phyloP scores from a whole-genome alignment of 53 echinoderm and acorn worm species.

The Echinarachnius parma region DNA sequence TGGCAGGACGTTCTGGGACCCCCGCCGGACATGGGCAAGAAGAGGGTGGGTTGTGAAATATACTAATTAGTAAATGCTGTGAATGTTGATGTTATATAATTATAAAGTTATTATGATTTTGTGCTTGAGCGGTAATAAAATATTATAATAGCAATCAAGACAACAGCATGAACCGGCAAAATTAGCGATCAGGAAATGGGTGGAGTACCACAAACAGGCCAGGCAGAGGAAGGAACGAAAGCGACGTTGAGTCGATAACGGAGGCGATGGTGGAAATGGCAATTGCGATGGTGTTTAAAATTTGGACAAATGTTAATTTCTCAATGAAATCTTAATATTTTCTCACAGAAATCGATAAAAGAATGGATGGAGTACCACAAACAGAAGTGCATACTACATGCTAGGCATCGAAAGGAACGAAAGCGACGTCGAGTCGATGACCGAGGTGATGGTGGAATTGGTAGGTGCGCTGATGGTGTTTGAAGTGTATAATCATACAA shows the following conservation, averaged over 20 bases:
- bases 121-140: too few relatives aligned
- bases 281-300: conserved; percentile 61
- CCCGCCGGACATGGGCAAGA: conserved; percentile 78
- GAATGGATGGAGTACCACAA: conserved; percentile 91
- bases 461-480: too few relatives aligned
- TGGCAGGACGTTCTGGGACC: conserved; percentile 92
- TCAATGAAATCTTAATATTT: neutral
- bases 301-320: neutral
- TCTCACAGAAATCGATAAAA: conserved; percentile 51
- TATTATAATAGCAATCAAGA: too few relatives aligned
- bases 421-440: conserved; percentile 63
- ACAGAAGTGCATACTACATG: conserved; percentile 89
- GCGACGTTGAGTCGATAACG: too few relatives aligned
- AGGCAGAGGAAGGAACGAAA: too few relatives aligned
- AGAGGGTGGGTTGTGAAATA: conserved; percentile 60
- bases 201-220: too few relatives aligned
- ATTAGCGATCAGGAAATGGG: too few relatives aligned
- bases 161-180: too few relatives aligned
- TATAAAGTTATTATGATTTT: too few relatives aligned
- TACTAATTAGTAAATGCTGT: too few relatives aligned
- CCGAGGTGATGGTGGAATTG: conserved; percentile 40
- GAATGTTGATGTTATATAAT: neutral
- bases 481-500: neutral
- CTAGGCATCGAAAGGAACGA: conserved; percentile 68
- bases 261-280: too few relatives aligned